Conservation (phyloP, 2,888 invertebrate genomes). For the Rhorus exstirpatorius region DNA sequence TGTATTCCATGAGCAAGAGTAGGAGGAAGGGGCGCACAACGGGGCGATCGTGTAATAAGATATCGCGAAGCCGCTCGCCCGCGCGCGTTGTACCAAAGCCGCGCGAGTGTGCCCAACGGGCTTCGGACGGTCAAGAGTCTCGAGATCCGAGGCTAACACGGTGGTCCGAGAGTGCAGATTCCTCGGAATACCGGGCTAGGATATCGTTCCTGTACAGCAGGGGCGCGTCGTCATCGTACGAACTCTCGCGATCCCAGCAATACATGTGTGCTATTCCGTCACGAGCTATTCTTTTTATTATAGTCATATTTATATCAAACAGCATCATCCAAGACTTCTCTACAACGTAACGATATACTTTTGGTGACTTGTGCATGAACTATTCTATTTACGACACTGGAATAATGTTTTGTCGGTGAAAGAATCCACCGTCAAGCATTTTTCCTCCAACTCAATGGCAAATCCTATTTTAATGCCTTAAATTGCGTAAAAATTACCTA, state of each 20-base stretch:
- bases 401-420: too few species aligned
- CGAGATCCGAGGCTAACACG: conserved; percentile 70
- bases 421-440: too few species aligned
- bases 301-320: too few species aligned
- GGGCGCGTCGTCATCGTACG: conserved; percentile 41
- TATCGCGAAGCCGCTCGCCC: conserved; percentile 74
- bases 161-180: conserved; percentile 76
- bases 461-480: too few species aligned
- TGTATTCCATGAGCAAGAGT: conserved; percentile 1
- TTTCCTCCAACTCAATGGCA: too few species aligned
- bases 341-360: too few species aligned
- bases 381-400: too few species aligned
- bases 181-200: conserved; percentile 69
- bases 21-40: conserved; percentile 59
- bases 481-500: too few species aligned
- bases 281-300: not conserved
- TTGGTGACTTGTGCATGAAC: too few species aligned
- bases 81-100: conserved; percentile 71
- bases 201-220: conserved; percentile 55
- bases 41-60: conserved; percentile 80
- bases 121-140: conserved; percentile 55
- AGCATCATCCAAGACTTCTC: too few species aligned
- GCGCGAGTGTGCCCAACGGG: conserved; percentile 77
- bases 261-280: conserved; percentile 14
- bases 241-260: conserved; percentile 22